A percentile compares a stretch with the other conserved stretches of the same genome.
These are phyloP conservation scores for Brachionus angularis DNA, from an alignment of 1,140 invertebrate genomes.

Conservation along the genomic window DNA sequence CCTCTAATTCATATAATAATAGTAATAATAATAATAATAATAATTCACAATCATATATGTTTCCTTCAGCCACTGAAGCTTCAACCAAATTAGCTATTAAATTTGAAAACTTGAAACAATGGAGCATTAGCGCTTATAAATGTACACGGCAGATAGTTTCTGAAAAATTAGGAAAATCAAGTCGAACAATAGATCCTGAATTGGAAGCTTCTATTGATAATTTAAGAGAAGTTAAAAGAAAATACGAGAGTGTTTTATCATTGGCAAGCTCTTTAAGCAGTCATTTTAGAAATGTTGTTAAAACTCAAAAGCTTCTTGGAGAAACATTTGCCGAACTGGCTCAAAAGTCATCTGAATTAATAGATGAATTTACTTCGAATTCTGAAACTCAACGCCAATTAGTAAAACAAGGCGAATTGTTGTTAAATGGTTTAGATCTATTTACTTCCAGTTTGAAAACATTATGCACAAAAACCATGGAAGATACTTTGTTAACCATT, in stretches of 20 bases:
- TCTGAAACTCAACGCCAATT: conserved; percentile 87
- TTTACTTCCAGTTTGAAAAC: conserved; percentile 92
- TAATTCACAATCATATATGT: neutral
- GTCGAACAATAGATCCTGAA: conserved; percentile 78
- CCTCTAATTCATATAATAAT: too few species aligned
- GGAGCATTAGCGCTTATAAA: conserved; percentile 94
- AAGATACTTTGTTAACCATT: conserved; percentile 87
- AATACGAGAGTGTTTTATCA: conserved; percentile 5
- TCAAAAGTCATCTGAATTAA: conserved; percentile 86
- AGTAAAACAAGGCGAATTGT: conserved; percentile 85
- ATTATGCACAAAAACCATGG: conserved; percentile 90
- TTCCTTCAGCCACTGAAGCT: conserved; percentile 9
- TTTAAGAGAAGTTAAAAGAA: conserved; percentile 3
- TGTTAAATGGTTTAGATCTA: conserved; percentile 84
- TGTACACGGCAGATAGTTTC: conserved; percentile 90
- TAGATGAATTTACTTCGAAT: conserved; percentile 89
- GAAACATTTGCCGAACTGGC: conserved; percentile 90
- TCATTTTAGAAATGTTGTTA: conserved; percentile 79
- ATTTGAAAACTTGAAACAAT: conserved; percentile 82
- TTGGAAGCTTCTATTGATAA: conserved; percentile 65
- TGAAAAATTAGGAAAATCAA: conserved; percentile 81
- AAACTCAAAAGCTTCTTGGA: conserved; percentile 72
- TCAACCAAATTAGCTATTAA: conserved; percentile 48
- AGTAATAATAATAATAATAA: neutral
- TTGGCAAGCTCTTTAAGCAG: neutral